Evolutionary conservation across 1,140 invertebrate genomes (phyloP), one percentile per base, ranked within the genome.

Genomic region (Cotesia typhae): DNA sequence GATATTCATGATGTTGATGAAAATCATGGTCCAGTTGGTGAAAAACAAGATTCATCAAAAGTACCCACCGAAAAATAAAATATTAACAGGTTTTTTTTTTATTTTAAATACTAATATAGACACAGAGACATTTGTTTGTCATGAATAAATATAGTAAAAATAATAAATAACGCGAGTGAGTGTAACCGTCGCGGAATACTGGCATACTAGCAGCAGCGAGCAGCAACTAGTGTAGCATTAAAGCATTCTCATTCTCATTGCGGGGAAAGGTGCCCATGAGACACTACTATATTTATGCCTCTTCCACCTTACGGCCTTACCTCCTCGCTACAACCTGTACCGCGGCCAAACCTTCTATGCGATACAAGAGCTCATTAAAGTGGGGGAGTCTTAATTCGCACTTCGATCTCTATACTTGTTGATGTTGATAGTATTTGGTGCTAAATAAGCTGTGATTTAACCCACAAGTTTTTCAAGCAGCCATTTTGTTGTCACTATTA

Each of bases 251-350:
- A 68, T 73, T 73, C 59, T 61, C 47, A 51, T 52, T 7, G 67
- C 57, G 61, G 72, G 57, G 67, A 73, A 73, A 69, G 67, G 72
- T 66, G 72, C 67, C 72, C 72, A 57, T 73, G 72, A 73, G 59
- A 69, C 47, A 64, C 67, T 66, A 66, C 41, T 47, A 47, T 47
- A 47, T 47, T 47, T 65, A 73, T 38, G 72, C 61, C 69, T 73
- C 72, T 64, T 64, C 72, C 72, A 68, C 67, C 67, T 68, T 68
- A 68, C 55, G 20, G 53, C 10, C 12, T 68, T 68, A 68, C 55
- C 17, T 28, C 10, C 35, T 51, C 36, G 66, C 66, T 51, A 55
- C 66, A 67, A 67, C 66, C 66, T 67, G 66, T 59, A 36, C 55
- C 57, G 57, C 57, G 57, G 57, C 20, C 20, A 28, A 20, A 17